Base-by-base conservation (phyloP, 2,888 invertebrate species). In the Clivina fossor region DNA sequence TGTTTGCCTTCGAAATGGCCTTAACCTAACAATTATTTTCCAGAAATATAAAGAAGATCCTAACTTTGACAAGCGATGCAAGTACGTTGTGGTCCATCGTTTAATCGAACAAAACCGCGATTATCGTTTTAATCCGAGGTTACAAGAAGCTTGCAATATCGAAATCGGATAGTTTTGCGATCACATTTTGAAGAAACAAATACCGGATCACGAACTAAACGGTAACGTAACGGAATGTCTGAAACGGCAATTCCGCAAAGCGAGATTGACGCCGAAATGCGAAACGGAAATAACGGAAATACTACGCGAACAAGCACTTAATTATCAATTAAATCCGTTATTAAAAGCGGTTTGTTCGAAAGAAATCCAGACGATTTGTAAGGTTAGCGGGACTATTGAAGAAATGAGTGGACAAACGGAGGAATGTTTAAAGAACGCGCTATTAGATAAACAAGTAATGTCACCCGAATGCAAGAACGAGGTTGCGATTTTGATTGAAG, bases 61-160 rank as follows among this genome's bases (percentile, higher is more conserved):
- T 1, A 80, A 82, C 15, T 95, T 95, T 73, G 90, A 90, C 69
- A 82, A 85, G 53, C 86, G 86, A 60, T 97, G 96, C 69, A 86
- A 88, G 68, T 76, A 84, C 50, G 82, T 94, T 13, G 87, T 96
- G n/a, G 80, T 90, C 1, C 87, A 89, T 68, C 82, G 95, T 63
- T 87, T 94, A 83, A 86, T 92, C 61, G 91, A 93, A 71, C 92
- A 92, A 72, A 91, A 90, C 68, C 83, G 86, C 56, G 96, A 97
- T 74, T 92, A 89, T 67, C 83, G 94, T 58, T 85, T 96, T 59
- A 94, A 96, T 76, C 90, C 89, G 2, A 82, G 86, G 16, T 77
- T 97, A 54, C 87, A 89, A 70, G 82, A 82, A 64, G 84, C 88
- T 9, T 97, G 97, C 69, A 82, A 83, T 62, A 71, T 77, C 59